Evolutionary conservation across 2,888 invertebrate genomes (phyloP), one percentile per base, ranked within the genome.

Genomic region (Troglohyphantes excavatus): DNA sequence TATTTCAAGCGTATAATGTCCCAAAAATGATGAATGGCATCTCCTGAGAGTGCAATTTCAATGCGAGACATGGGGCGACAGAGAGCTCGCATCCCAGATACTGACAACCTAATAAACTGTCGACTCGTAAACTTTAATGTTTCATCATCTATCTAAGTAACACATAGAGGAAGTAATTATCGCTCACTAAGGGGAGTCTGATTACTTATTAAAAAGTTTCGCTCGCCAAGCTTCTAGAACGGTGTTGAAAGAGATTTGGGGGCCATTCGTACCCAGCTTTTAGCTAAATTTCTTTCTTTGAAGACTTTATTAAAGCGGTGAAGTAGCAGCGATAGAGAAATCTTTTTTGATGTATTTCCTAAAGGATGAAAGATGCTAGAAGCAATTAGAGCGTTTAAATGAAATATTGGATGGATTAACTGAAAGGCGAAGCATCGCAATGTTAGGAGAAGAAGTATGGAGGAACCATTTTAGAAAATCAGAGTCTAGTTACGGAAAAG

Each of bases 61-160:
- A 33, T n/a, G 5, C 17, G 17, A n/a, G n/a, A 5, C 5, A 6
- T 9, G 33, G 33, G 33, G 33, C 33, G 33, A 33, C 2, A 53
- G 17, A 53, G n/a, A 46, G 46, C 11, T 17, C 9, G 3, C 65
- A 21, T 65, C 21, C 21, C 9, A 27, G 26, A 17, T 26, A 7
- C 79, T 86, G 85, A 86, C 85, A 86, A 67, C 85, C 68, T 86
- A 86, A 86, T 86, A 78, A 78, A 86, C 67, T 78, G 85, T 86
- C 85, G 26, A 43, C 73, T 61, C 61, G 13, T 53, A 39, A 23
- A 43, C 33, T 70, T 78, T 70, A 78, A 78, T 78, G 67, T 86
- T 86, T 86, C 85, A 78, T 86, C 85, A 86, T 67, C 76, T 65
- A 23, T 39, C 39, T 81, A 39, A 72, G 85, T 78, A 78, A 86